Percentiles rank a stretch among this genome's conserved stretches.
These are phyloP conservation scores for Pseudochirops cupreus DNA, from an alignment of 2,797 vertebrate genomes.

Conservation along the genomic window DNA sequence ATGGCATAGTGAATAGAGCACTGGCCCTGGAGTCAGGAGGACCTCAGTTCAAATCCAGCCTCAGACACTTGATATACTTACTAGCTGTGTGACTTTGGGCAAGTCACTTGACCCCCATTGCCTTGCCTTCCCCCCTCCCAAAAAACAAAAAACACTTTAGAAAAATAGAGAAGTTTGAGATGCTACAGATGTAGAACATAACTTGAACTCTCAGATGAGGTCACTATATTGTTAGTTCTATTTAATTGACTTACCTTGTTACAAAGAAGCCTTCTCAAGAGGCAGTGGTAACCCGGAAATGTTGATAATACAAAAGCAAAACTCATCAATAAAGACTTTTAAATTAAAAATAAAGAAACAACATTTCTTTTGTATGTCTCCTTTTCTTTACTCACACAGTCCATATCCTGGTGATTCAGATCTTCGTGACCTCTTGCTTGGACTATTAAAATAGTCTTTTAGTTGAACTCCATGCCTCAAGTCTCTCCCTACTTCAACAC, in stretches of 20 bases:
- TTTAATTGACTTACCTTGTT: not conserved
- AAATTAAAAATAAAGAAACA: not conserved
- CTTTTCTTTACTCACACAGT: not conserved
- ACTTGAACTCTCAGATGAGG: not conserved
- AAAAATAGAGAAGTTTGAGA: not conserved
- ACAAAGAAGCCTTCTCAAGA: not conserved
- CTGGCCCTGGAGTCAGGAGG: no score
- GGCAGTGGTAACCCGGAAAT: not conserved
- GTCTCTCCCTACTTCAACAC: not conserved
- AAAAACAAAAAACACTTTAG: not conserved
- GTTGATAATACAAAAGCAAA: not conserved
- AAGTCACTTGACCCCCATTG: no score
- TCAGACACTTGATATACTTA: no score
- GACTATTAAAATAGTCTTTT: not conserved
- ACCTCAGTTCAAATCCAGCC: no score
- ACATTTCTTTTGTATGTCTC: not conserved
- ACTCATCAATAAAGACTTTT: not conserved
- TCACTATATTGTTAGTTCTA: not conserved
- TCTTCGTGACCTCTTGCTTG: no score
- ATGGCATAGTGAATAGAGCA: no score
- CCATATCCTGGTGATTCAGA: not conserved
- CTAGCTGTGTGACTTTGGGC: no score
- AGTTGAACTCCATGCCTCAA: not conserved
- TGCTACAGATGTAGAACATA: not conserved
- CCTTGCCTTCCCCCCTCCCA: no score